Conservation (phyloP, 2,797 vertebrate genomes). For the Arctocebus calabarensis region DNA sequence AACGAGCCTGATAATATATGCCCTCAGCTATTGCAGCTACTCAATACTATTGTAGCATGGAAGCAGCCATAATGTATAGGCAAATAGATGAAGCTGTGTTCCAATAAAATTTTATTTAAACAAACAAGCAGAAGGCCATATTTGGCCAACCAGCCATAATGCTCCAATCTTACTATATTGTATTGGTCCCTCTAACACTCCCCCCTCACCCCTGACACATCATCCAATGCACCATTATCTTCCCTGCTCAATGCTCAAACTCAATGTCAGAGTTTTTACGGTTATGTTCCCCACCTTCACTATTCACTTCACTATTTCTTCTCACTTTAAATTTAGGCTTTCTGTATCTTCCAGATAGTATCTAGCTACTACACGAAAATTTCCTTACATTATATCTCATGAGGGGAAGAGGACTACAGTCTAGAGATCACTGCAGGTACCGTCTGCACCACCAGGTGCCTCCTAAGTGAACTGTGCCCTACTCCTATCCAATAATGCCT, state of each 20-base stretch:
- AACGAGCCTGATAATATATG: background rate
- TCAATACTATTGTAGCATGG: background rate
- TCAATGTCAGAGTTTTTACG: background rate
- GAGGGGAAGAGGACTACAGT: background rate
- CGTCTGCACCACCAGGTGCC: background rate
- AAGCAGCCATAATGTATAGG: background rate
- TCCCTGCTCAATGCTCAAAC: background rate
- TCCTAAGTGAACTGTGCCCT: background rate
- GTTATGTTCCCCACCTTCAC: background rate
- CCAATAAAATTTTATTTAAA: conserved; percentile 12
- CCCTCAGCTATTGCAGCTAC: conserved; percentile 1
- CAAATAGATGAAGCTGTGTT: background rate
- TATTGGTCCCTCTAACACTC: background rate
- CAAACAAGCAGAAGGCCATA: background rate
- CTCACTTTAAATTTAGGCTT: background rate
- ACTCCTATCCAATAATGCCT: background rate
- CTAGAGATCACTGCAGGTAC: background rate
- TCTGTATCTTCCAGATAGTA: background rate
- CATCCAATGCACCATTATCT: background rate
- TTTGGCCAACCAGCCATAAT: background rate
- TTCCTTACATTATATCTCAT: background rate
- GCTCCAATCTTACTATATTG: background rate
- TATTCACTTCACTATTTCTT: background rate
- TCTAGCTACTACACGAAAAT: background rate
- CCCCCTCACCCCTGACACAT: background rate